These are phyloP conservation scores for Melinaea menophilus DNA, from an alignment of 2,888 invertebrate genomes.

Conservation along the genomic window DNA sequence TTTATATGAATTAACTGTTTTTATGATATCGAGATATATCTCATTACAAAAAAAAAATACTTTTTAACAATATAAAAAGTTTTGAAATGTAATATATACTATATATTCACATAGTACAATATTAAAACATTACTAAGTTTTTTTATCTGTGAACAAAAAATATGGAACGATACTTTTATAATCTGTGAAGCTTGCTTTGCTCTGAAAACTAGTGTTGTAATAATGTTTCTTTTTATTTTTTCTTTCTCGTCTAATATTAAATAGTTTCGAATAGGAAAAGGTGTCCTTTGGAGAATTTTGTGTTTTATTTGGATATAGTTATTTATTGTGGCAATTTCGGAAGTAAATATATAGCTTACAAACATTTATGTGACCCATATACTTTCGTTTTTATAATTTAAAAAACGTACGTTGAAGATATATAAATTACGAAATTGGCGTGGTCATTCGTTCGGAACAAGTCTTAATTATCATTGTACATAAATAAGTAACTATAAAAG, in stretches of 20 bases:
- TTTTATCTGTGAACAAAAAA: not conserved
- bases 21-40: too few species aligned
- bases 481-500: constrained; percentile 13
- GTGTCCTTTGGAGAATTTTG: constrained; percentile 13
- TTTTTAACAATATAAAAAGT: too few species aligned
- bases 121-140: not conserved
- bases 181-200: constrained; percentile 27
- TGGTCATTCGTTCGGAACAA: constrained; percentile 8
- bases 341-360: constrained; percentile 10
- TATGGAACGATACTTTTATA: constrained; percentile 4
- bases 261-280: constrained; percentile 14
- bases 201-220: constrained; percentile 23
- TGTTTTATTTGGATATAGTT: constrained; percentile 11
- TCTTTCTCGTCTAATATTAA: constrained; percentile 18
- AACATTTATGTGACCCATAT: constrained; percentile 16
- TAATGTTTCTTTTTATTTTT: constrained; percentile 26
- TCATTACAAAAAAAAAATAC: too few species aligned
- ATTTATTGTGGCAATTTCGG: constrained; percentile 5
- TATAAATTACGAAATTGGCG: constrained; percentile 9
- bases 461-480: constrained; percentile 14
- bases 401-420: constrained; percentile 26
- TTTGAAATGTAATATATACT: too few species aligned
- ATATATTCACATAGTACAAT: not conserved
- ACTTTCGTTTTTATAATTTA: constrained; percentile 20
- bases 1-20: too few species aligned